Conservation (phyloP, 2,888 invertebrate genomes). For the Odontocolon sp. region DNA sequence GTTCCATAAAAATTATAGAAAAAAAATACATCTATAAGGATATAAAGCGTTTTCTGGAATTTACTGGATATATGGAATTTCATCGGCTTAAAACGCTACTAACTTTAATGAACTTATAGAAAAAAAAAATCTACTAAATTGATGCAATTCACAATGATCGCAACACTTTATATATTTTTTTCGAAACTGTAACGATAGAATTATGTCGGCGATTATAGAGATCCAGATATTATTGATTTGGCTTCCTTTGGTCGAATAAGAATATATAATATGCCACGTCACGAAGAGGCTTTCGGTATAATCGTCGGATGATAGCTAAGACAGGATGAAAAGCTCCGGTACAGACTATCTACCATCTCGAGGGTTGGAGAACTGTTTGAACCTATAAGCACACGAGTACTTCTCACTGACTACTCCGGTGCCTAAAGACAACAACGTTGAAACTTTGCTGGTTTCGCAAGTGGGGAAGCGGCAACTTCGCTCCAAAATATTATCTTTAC, state of each 20-base stretch:
- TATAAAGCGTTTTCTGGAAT: too few relatives aligned
- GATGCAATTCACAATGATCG: background rate
- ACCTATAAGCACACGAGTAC: background rate
- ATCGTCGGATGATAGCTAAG: conserved; percentile 38
- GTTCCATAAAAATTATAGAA: too few relatives aligned
- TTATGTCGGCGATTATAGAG: too few relatives aligned
- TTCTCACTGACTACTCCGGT: conserved; percentile 17
- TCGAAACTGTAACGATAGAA: too few relatives aligned
- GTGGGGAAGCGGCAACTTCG: background rate
- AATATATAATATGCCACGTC: conserved; percentile 10
- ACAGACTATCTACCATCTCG: background rate
- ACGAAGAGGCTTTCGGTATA: conserved; percentile 36
- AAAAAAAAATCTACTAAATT: too few relatives aligned
- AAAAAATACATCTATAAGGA: too few relatives aligned
- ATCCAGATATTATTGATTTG: too few relatives aligned
- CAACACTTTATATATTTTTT: too few relatives aligned
- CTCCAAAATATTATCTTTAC: conserved; percentile 68
- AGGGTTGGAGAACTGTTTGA: background rate
- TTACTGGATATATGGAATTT: too few relatives aligned
- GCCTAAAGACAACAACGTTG: conserved; percentile 55
- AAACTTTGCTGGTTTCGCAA: conserved; percentile 53
- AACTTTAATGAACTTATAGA: too few relatives aligned
- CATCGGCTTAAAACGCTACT: too few relatives aligned
- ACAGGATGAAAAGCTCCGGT: conserved; percentile 14
- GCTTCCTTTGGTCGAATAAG: conserved; percentile 6